Evolutionary conservation across 2,797 vertebrate species (phyloP).

Genomic region (Aldrovandia affinis): DNA sequence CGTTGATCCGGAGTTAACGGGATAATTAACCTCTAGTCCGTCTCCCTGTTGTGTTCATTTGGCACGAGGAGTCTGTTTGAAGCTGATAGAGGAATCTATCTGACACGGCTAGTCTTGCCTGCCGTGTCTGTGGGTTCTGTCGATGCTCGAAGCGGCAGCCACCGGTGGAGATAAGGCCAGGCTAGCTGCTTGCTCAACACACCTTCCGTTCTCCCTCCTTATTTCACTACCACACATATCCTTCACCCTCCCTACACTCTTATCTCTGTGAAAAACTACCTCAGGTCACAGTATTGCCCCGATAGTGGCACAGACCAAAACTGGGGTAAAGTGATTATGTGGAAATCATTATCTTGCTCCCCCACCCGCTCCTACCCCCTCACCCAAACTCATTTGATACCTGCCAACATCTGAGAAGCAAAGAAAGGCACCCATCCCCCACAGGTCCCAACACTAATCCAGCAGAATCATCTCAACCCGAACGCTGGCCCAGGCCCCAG

Average conservation of each 20-base stretch:
- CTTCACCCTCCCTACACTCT: slow-evolving; percentile 63
- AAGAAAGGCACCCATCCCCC: not conserved
- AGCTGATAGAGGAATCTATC: slow-evolving; percentile 86
- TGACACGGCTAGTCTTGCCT: slow-evolving; percentile 74
- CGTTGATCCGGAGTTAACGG: slow-evolving; percentile 73
- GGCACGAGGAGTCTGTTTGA: slow-evolving; percentile 77
- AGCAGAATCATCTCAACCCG: slow-evolving; percentile 1
- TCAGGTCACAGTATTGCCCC: slow-evolving; percentile 71
- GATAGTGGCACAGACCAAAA: slow-evolving; percentile 71
- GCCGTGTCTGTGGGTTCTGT: slow-evolving; percentile 59
- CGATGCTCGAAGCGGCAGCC: slow-evolving; percentile 67
- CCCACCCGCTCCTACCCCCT: not conserved
- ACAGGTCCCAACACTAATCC: not conserved
- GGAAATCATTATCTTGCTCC: slow-evolving; percentile 70
- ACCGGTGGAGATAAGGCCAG: slow-evolving; percentile 75
- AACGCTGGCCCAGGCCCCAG: not conserved
- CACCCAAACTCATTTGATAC: slow-evolving; percentile 72
- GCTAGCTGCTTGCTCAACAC: slow-evolving; percentile 67
- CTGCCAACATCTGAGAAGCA: slow-evolving; percentile 66
- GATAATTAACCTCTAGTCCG: slow-evolving; percentile 84
- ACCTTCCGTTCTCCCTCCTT: slow-evolving; percentile 51
- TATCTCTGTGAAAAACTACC: slow-evolving; percentile 81
- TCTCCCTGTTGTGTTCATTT: slow-evolving; percentile 79
- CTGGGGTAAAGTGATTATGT: slow-evolving; percentile 75
- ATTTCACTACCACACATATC: slow-evolving; percentile 34